Evolutionary conservation across 2,113 vertebrate genomes (phyloP).

Genomic region (Peromyscus californicus): DNA sequence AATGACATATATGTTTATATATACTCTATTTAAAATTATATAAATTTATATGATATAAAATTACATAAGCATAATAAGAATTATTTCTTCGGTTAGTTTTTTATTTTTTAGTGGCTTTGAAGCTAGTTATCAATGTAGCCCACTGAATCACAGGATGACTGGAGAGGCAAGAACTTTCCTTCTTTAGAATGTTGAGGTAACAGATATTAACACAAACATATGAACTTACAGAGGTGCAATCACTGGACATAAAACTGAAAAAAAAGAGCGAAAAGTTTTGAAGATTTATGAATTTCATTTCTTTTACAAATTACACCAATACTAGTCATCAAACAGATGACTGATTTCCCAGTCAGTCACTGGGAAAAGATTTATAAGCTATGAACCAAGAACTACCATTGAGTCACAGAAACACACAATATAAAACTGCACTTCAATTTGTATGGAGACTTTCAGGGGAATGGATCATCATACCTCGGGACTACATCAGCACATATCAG

Average conservation of each 20-base stretch:
- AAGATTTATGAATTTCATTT: slow-evolving; percentile 38
- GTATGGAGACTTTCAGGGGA: slow-evolving; percentile 69
- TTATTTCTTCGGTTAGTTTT: background rate
- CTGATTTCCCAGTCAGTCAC: background rate
- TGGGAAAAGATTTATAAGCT: slow-evolving; percentile 37
- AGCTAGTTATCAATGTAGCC: background rate
- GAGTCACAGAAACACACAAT: slow-evolving; percentile 56
- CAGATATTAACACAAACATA: background rate
- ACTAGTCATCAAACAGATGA: slow-evolving; percentile 54
- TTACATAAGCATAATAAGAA: background rate
- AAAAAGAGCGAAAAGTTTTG: slow-evolving; percentile 39
- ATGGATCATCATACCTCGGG: slow-evolving; percentile 43
- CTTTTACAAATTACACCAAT: background rate
- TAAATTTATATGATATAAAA: background rate
- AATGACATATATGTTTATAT: background rate
- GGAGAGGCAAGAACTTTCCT: background rate
- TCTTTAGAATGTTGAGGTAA: background rate
- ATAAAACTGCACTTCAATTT: slow-evolving; percentile 49
- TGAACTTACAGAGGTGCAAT: slow-evolving; percentile 17
- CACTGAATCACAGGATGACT: background rate
- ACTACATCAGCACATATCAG: slow-evolving; percentile 69
- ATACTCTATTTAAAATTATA: background rate
- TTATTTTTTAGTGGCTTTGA: background rate
- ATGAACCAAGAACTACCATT: slow-evolving; percentile 39
- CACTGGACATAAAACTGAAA: slow-evolving; percentile 48